phyloP scores from a whole-genome alignment of 2,888 invertebrate genomes.

The Caenorhabditis panamensis region DNA sequence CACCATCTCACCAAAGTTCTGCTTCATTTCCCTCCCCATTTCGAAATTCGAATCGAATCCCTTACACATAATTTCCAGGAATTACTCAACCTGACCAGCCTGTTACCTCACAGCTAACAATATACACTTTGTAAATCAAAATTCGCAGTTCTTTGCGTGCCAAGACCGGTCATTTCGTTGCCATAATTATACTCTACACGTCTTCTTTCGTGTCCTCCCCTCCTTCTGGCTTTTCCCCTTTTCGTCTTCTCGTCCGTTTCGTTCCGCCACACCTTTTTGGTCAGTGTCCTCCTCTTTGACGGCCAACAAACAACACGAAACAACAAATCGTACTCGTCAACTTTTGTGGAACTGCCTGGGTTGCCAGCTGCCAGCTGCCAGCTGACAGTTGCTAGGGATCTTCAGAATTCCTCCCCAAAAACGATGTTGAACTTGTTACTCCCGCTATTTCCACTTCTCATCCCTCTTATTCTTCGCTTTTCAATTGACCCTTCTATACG shows the following conservation, averaged over 20 bases:
- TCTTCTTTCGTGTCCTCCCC: constrained; percentile 7
- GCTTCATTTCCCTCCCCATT: too few relatives aligned
- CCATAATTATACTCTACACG: constrained; percentile 40
- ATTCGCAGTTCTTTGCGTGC: constrained; percentile 3
- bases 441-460: background rate
- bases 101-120: constrained; percentile 3
- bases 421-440: constrained; percentile 2
- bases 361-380: too few relatives aligned
- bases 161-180: constrained; percentile 31
- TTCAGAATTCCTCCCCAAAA: background rate
- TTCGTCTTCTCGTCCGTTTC: constrained; percentile 25
- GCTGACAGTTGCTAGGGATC: background rate
- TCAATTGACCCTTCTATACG: constrained; percentile 17
- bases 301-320: constrained; percentile 10
- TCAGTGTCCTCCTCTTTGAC: constrained; percentile 14
- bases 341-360: background rate
- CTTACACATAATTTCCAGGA: too few relatives aligned
- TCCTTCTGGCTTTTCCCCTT: constrained; percentile 18
- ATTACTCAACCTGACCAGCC: background rate
- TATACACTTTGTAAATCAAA: background rate
- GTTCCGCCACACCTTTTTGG: constrained; percentile 50
- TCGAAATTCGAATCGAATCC: too few relatives aligned
- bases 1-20: too few relatives aligned
- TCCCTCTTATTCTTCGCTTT: background rate
- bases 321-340: constrained; percentile 18